Evolutionary conservation across 2,113 vertebrate species (phyloP).

Genomic region (Sceloporus undulatus): DNA sequence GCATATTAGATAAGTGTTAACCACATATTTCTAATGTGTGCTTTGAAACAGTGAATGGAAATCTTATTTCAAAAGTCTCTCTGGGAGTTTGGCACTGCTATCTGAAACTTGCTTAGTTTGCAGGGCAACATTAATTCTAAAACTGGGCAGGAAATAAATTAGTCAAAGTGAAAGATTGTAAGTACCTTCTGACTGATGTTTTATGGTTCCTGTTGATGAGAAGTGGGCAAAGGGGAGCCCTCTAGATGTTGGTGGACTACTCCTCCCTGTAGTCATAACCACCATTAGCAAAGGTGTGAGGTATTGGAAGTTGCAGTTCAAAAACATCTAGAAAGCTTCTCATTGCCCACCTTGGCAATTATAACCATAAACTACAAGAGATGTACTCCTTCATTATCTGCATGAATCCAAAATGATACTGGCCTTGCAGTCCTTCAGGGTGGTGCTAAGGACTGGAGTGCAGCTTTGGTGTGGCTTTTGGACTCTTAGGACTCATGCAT

Average conservation of each 20-base stretch:
- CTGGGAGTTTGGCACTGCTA: neutral
- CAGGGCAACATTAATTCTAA: neutral
- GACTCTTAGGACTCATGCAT: too few species aligned
- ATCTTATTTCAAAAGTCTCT: conserved; percentile 10
- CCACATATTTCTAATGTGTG: neutral
- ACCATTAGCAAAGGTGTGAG: too few species aligned
- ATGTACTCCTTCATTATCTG: neutral
- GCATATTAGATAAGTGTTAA: conserved; percentile 4
- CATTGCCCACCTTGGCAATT: neutral
- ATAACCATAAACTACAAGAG: neutral
- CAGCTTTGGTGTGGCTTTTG: too few species aligned
- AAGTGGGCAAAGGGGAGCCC: neutral
- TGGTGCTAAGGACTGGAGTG: too few species aligned
- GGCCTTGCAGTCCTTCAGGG: too few species aligned
- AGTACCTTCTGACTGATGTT: neutral
- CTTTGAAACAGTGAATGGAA: conserved; percentile 3
- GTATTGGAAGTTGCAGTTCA: too few species aligned
- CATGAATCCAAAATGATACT: neutral
- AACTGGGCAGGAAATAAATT: conserved; percentile 3
- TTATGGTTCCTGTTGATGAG: neutral
- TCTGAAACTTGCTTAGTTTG: neutral
- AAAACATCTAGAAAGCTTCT: neutral
- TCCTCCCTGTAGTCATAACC: too few species aligned
- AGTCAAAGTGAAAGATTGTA: conserved; percentile 8
- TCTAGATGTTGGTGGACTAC: neutral